Evolutionary conservation across 2,113 vertebrate genomes (phyloP), one percentile per base, ranked within the genome.

Genomic region (Lycaon pictus): DNA sequence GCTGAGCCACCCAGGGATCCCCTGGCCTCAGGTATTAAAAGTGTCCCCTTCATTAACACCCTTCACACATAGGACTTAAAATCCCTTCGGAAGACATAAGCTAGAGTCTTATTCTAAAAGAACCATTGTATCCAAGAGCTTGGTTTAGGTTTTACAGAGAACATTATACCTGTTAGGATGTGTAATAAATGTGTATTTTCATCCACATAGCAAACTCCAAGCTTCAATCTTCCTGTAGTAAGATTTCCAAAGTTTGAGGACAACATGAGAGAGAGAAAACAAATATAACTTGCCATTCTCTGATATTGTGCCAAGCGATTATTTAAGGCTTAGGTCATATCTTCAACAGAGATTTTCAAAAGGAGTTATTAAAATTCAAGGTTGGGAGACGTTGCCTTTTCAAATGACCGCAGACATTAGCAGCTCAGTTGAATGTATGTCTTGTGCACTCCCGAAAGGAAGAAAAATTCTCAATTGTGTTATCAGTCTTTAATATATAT

Each of bases 181-280:
- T 60, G 17, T 19, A 62, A 76, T 77, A 37, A 94, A 27, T 77
- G 19, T 56, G 2, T 53, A 35, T 91, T 96, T 94, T 92, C 62
- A 87, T 67, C 16, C 56, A 62, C 5, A 23, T 27, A 58, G 85
- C 19, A 81, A 29, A 88, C n/a, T 20, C 37, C 62, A 69, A 43
- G 27, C 3, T 62, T 93, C 43, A 67, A 0, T 95, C 74, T 88
- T 81, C 51, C 43, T 89, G 29, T 20, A 69, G 48, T 72, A 87
- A 79, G 29, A 93, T 80, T 88, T 86, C 23, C 13, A 96, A 89
- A 91, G 55, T 82, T 51, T 93, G 79, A 94, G 23, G 16, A 62
- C 92, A 93, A 29, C 58, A 16, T 62, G 8, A 69, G 16, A 19
- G 10, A 67, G 16, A 81, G 58, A 77, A 37, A 80, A 90, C 11